Conservation (phyloP, 2,888 invertebrate genomes). For the Criorhina ranunculi region DNA sequence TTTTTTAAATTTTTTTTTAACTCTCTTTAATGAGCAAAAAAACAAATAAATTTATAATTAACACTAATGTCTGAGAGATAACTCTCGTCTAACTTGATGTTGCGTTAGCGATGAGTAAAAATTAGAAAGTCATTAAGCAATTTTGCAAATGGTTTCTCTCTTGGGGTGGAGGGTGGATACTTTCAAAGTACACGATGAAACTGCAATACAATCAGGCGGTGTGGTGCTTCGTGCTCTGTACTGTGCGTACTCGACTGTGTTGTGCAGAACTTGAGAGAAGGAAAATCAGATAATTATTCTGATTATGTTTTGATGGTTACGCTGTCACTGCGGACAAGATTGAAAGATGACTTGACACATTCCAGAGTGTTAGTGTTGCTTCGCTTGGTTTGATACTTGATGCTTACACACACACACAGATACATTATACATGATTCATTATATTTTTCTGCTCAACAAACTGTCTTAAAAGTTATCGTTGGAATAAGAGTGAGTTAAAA, state of each 20-base stretch:
- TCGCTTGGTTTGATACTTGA: not conserved
- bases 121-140: conserved; percentile 78
- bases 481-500: not conserved
- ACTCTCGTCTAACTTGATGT: conserved; percentile 63
- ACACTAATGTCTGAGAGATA: conserved; percentile 76
- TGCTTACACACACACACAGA: not conserved
- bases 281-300: conserved; percentile 72
- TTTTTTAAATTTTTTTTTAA: conserved; percentile 19
- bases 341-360: conserved; percentile 60
- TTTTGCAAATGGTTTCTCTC: conserved; percentile 77
- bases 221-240: not conserved
- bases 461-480: not conserved
- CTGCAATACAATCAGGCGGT: conserved; percentile 45
- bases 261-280: conserved; percentile 29
- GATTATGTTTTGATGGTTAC: conserved; percentile 68
- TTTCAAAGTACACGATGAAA: conserved; percentile 58
- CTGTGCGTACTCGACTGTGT: no score
- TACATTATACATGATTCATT: not conserved
- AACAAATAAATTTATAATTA: conserved; percentile 77
- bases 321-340: conserved; percentile 56
- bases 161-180: not conserved
- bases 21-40: conserved; percentile 66
- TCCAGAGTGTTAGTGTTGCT: conserved; percentile 7
- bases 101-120: conserved; percentile 66
- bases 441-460: not conserved